Evolutionary conservation across 2,888 invertebrate genomes (phyloP), one percentile per base, ranked within the genome.

Genomic region (Cryptophagus acutangulus): DNA sequence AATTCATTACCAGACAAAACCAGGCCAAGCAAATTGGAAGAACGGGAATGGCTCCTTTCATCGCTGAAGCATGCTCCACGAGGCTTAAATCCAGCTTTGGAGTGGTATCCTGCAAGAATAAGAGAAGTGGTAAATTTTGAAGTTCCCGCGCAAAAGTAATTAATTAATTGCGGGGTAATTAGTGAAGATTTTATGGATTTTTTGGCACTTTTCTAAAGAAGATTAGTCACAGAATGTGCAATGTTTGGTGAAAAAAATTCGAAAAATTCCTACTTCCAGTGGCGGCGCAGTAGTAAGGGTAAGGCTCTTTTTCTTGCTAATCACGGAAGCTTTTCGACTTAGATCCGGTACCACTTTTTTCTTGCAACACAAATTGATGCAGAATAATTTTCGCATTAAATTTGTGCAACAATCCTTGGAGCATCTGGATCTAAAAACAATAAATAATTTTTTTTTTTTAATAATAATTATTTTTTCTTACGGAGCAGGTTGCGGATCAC

Each of bases 41-140:
- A 47, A 91, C 86, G 0, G 96, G 95, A 51, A 96, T 90, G 17
- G 93, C 93, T 15, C 86, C 90, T 53, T 87, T 84, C 81, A 95
- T 93, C 62, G 87, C 77, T 1, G 92, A 91, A 44, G 79, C 80
- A 64, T 87, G 85, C 59, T 90, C 90, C 12, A 90, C 82, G 46
- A 90, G 71, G 15, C 82, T 79, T 0, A 79, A 73, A 58, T 89
- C 89, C 49, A 90, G 71, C 64, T 87, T 89, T 38, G 82, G 79
- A 48, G 80, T 78, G 1, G 75, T 79, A 51, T 87, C 87, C 87
- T 87, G 67, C 1, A 62, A 61, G 40, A 34, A 49, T n/a, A n/a
- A n/a, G n/a, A n/a, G n/a, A n/a, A n/a, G n/a, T n/a, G n/a, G n/a
- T n/a, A n/a, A n/a, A n/a, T n/a, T n/a, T n/a, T n/a, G n/a, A n/a